Base-by-base conservation (phyloP, 2,113 vertebrate genomes). In the Aix galericulata region DNA sequence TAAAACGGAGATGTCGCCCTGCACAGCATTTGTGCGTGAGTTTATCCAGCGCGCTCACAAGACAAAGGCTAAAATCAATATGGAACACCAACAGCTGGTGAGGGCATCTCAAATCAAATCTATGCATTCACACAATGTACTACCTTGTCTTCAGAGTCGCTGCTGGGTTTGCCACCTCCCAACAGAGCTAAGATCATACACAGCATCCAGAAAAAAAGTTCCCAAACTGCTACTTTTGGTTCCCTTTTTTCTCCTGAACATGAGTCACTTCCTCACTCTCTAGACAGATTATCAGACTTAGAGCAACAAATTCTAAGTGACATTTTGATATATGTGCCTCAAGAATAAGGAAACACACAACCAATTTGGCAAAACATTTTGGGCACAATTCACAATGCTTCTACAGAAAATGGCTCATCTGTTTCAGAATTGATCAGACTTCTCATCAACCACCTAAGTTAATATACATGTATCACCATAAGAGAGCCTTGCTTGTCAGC, bases 21-120 rank as follows among this genome's bases (percentile, higher is more conserved):
- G 12, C 3, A 2, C 6, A 0, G 18, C 15, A 7, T 63, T 82
- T 13, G 6, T 1, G 22, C 6, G 3, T 1, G 26, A 50, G 5
- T 4, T 81, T 26, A 42, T 15, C 26, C 44, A 3, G 27, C 3
- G 8, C 11, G 18, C 62, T 66, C 63, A 69, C 15, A 29, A 52
- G 3, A 46, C 67, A 59, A 63, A 38, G 48, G 42, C 3, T 50
- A 34, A 6, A 31, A 55, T 2, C 1, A 8, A 74, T 27, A 52
- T 52, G 6, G 3, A 62, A 29, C n/a, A 29, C 29, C 9, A 15
- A 36, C 4, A 38, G 8, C 31, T 4, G 58, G 8, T 1, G 4
- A 62, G 26, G 22, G 34, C 14, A 40, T 50, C 73, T 60, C 52
- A 36, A 79, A 27, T 58, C 9, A 58, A 27, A 8, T 34, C 52